A percentile compares a stretch with the other conserved stretches of the same genome.
These are phyloP conservation scores for Psephotus haematonotus DNA, from an alignment of 2,113 vertebrate genomes.

Conservation along the genomic window DNA sequence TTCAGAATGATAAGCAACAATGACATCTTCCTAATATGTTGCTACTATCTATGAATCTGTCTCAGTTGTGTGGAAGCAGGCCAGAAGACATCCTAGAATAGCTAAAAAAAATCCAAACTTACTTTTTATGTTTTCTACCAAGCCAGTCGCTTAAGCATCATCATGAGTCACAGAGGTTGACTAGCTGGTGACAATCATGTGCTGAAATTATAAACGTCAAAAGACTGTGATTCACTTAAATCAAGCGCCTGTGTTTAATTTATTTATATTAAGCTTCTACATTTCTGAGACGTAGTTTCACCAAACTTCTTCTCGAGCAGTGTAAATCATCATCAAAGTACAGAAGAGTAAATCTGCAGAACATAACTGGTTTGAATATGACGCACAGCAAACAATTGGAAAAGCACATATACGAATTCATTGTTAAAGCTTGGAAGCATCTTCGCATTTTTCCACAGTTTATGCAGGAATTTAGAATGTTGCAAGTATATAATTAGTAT, in stretches of 20 bases:
- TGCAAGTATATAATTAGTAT: slow-evolving; percentile 73
- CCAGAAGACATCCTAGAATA: not conserved
- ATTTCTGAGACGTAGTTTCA: slow-evolving; percentile 50
- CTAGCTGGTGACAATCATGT: slow-evolving; percentile 21
- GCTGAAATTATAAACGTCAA: slow-evolving; percentile 45
- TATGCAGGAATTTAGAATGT: slow-evolving; percentile 68
- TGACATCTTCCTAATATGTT: not conserved
- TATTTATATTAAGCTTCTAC: slow-evolving; percentile 53
- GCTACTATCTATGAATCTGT: not conserved
- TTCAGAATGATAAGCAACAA: not conserved
- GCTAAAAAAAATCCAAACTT: not conserved
- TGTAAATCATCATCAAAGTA: slow-evolving; percentile 52
- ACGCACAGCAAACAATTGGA: slow-evolving; percentile 65
- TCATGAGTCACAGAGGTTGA: slow-evolving; percentile 20
- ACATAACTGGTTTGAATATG: slow-evolving; percentile 27
- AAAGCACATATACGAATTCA: slow-evolving; percentile 23
- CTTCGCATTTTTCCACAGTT: slow-evolving; percentile 70
- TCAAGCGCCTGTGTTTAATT: slow-evolving; percentile 33
- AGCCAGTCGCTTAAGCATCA: not conserved
- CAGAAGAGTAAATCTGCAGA: slow-evolving; percentile 59
- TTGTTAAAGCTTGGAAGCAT: slow-evolving; percentile 60
- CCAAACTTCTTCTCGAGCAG: slow-evolving; percentile 42
- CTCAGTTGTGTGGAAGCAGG: not conserved
- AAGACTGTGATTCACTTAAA: slow-evolving; percentile 44
- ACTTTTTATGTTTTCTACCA: not conserved